phyloP scores from a whole-genome alignment of 2,888 invertebrate species.

The Tanytarsus gracilentus region DNA sequence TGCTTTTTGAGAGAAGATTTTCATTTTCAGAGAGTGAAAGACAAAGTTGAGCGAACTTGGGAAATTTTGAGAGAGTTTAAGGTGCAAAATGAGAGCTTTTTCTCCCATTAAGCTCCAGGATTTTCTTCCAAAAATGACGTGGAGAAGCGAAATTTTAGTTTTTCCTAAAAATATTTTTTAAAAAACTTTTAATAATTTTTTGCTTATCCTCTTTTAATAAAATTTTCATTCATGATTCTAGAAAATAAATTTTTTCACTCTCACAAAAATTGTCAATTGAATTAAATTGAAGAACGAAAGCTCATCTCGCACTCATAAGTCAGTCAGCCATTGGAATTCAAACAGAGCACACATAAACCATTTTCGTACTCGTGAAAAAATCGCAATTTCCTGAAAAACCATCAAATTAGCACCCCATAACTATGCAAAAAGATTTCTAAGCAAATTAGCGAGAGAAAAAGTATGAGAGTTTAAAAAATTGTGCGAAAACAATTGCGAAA shows the following conservation, averaged over 20 bases:
- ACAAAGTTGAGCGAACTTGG: not conserved
- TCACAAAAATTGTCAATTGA: not conserved
- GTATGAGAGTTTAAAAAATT: conserved; percentile 13
- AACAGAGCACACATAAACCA: not conserved
- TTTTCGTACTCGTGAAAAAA: not conserved
- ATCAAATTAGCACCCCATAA: not conserved
- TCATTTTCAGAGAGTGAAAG: not conserved
- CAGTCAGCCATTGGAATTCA: not conserved
- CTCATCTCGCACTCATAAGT: not conserved
- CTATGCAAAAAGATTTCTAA: conserved; percentile 2
- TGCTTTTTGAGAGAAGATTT: not conserved
- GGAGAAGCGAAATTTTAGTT: too few relatives aligned
- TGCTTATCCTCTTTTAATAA: too few relatives aligned
- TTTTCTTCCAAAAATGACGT: not conserved
- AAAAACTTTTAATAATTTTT: too few relatives aligned
- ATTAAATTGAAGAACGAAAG: not conserved
- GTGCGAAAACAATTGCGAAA: conserved; percentile 8
- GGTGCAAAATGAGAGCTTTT: not conserved
- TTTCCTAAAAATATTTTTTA: not conserved
- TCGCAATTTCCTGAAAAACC: not conserved
- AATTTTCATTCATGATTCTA: too few relatives aligned
- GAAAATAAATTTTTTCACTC: not conserved
- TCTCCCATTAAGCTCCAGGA: not conserved
- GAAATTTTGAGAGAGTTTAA: not conserved
- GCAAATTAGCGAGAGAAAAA: not conserved